Conservation (phyloP, 2,888 invertebrate species). For the Elegia similella region DNA sequence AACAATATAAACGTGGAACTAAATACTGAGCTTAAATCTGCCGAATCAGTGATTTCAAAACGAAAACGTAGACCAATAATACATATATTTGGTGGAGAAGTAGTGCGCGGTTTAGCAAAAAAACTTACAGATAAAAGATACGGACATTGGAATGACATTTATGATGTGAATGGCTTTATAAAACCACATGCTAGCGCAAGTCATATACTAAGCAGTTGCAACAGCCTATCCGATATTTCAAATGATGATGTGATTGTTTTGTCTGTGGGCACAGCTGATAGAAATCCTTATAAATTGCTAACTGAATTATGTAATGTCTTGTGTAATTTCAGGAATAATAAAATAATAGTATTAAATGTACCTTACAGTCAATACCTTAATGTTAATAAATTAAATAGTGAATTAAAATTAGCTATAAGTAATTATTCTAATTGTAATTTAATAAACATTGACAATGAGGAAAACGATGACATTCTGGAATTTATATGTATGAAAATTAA, state of each 20-base stretch:
- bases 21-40: too few relatives aligned
- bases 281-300: neutral
- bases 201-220: neutral
- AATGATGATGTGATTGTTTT: neutral
- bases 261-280: neutral
- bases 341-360: neutral
- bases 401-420: neutral
- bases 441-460: neutral
- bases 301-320: neutral
- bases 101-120: too few relatives aligned
- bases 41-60: too few relatives aligned
- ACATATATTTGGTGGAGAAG: too few relatives aligned
- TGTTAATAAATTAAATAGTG: neutral
- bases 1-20: too few relatives aligned
- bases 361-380: neutral
- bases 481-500: neutral
- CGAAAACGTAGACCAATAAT: too few relatives aligned
- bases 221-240: neutral
- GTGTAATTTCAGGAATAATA: neutral
- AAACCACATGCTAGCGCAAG: neutral
- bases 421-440: constrained; percentile 1
- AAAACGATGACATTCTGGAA: neutral
- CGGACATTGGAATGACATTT: neutral
- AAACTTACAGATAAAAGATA: neutral
- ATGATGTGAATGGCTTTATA: neutral